These are phyloP conservation scores for Pelusios castaneus DNA, from an alignment of 2,113 vertebrate species.

Conservation along the genomic window DNA sequence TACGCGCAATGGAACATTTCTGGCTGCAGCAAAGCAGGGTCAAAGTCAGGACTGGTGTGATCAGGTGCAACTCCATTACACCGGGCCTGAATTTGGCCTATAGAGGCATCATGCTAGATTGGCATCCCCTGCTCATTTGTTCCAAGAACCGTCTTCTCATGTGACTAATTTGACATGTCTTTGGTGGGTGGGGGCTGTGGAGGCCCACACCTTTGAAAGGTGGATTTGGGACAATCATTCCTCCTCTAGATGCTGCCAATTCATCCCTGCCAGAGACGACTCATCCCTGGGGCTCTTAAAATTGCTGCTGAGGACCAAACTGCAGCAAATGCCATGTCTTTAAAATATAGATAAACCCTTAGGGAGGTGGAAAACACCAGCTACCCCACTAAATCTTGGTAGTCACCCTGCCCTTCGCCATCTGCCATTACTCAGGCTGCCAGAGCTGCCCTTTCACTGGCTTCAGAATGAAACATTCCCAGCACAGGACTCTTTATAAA, in stretches of 20 bases:
- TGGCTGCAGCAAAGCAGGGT: conserved; percentile 8
- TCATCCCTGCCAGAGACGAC: neutral
- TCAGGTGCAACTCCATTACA: neutral
- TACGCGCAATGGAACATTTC: neutral
- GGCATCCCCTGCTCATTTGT: neutral
- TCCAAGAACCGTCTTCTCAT: neutral
- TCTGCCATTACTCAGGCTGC: neutral
- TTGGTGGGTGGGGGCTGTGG: neutral
- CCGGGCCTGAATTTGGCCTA: neutral
- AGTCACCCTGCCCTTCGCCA: neutral
- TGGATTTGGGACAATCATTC: neutral
- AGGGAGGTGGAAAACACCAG: fast-evolving
- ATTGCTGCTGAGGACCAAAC: neutral
- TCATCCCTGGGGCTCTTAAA: neutral
- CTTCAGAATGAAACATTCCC: neutral
- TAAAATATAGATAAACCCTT: neutral
- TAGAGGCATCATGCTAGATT: neutral
- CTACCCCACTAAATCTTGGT: neutral
- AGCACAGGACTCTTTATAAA: neutral
- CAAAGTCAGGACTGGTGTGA: neutral
- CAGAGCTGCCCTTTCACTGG: neutral
- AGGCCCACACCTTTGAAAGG: too few species aligned
- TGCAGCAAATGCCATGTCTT: neutral
- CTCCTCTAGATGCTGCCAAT: neutral
- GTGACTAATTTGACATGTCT: neutral